Evolutionary conservation across 2,888 invertebrate species (phyloP).

Genomic region (Mantis religiosa): DNA sequence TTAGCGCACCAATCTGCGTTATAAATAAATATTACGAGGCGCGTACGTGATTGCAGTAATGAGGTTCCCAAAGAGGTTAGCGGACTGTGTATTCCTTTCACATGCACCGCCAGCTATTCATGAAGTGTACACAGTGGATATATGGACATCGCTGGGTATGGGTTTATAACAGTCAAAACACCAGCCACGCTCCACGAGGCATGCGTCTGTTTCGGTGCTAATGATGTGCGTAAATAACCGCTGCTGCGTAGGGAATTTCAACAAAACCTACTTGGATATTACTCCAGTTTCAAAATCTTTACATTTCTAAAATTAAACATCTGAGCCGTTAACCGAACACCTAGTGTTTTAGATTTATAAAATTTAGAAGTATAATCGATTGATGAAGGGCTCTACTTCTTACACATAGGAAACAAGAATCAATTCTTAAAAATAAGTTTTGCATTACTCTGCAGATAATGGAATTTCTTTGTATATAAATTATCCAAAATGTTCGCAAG

Average conservation of each 20-base stretch:
- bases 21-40: background rate
- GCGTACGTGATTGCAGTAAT: background rate
- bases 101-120: background rate
- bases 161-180: background rate
- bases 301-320: no score
- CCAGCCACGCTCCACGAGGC: background rate
- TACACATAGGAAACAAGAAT: no score
- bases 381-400: no score
- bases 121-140: background rate
- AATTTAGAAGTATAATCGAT: no score
- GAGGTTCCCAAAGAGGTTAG: background rate
- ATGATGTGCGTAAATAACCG: background rate
- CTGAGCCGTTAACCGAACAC: no score
- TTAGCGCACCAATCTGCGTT: background rate
- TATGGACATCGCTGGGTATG: background rate
- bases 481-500: no score
- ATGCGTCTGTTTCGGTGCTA: background rate
- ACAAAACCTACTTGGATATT: background rate
- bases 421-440: no score
- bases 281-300: background rate
- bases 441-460: no score
- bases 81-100: background rate
- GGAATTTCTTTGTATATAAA: no score
- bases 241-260: background rate
- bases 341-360: no score